A percentile compares a stretch with the other conserved stretches of the same genome.
Evolutionary conservation across 2,113 vertebrate species (phyloP).

Genomic region (Pseudolaguvia tuberculata): DNA sequence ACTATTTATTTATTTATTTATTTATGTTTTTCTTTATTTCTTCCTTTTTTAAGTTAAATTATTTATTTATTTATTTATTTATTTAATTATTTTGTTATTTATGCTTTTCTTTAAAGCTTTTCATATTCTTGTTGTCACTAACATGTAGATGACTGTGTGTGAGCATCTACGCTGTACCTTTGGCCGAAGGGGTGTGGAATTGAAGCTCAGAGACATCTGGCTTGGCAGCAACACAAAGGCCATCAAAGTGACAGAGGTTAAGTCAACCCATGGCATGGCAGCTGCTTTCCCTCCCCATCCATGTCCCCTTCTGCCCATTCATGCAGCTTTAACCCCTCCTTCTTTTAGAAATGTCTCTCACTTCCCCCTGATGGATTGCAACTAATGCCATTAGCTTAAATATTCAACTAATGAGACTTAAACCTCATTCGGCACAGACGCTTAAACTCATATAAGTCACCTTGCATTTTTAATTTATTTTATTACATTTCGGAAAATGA

Average conservation of each 20-base stretch:
- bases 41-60: too few species aligned
- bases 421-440: conserved; percentile 69
- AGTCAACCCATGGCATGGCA: conserved; percentile 59
- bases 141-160: conserved; percentile 14
- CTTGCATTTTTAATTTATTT: conserved; percentile 54
- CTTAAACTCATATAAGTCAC: conserved; percentile 78
- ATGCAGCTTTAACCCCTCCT: conserved; percentile 36
- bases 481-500: conserved; percentile 64
- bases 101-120: not conserved
- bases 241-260: conserved; percentile 74
- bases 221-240: conserved; percentile 63
- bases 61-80: too few species aligned
- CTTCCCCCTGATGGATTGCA: conserved; percentile 62
- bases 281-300: conserved; percentile 53
- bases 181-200: conserved; percentile 39
- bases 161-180: conserved; percentile 21
- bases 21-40: not conserved
- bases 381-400: conserved; percentile 73
- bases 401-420: conserved; percentile 73
- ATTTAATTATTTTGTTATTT: not conserved
- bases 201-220: conserved; percentile 60
- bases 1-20: not conserved
- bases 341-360: conserved; percentile 47
- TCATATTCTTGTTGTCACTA: not conserved
- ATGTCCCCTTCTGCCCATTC: conserved; percentile 58